Base-by-base conservation (phyloP, 2,888 invertebrate species). In the Aphodius sticticus region DNA sequence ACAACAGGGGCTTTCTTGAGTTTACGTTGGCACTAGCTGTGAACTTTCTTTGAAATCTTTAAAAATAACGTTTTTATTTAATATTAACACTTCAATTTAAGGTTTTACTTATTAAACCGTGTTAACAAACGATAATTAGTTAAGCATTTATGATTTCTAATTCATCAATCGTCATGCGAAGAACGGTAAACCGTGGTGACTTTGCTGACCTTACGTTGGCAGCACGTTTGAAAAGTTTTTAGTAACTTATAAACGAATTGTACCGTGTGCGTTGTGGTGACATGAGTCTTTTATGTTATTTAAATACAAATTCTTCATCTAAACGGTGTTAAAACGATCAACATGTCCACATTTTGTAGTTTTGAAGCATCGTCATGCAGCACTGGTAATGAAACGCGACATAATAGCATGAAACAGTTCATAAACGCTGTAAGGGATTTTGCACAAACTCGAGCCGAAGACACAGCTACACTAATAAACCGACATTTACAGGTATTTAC, bases 371-470 rank as follows among this genome's bases (percentile, higher is more conserved):
- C 53, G 7, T 1, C 53, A 2, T 53, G 53, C 53, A 9, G 9
- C 1, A 53, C 9, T 53, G 70, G 26, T 16, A 80, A 70, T n/a
- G 82, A 82, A 69, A 80, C 82, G 4, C 84, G 84, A 78, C 81
- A 84, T 75, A 82, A 83, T 71, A 84, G 91, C 85, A 88, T 92
- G 86, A 92, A 92, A 85, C 90, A 90, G 77, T 92, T 92, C 86
- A 91, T 92, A 78, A 89, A 87, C 83, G 90, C 90, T 78, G 91
- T 91, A 6, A 89, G 90, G 79, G 91, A 92, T 84, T 92, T 91
- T 85, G 90, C 91, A 83, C 89, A 90, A 77, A 90, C 90, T 69
- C 91, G 91, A 81, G 90, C 91, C 83, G 92, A 92, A 82, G 88
- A 90, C 79, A 88, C 90, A 82, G 87, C 91, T 6, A 91, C 90